phyloP scores from a whole-genome alignment of 1,140 invertebrate genomes.

The Andricus grossulariae region DNA sequence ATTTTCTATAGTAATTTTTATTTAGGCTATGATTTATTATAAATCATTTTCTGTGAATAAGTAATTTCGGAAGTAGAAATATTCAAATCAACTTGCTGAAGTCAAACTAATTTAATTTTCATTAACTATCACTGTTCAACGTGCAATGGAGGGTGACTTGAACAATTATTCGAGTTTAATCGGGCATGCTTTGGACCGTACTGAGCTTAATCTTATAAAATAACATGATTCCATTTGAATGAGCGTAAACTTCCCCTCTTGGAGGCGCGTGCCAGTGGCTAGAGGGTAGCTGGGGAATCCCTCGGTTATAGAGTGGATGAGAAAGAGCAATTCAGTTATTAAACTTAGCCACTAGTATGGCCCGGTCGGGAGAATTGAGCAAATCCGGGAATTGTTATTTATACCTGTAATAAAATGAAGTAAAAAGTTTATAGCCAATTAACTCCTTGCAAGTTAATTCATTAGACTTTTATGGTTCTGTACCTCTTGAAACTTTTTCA shows the following conservation, averaged over 20 bases:
- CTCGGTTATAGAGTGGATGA: conserved; percentile 42
- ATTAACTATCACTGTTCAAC: conserved; percentile 24
- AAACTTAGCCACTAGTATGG: conserved; percentile 49
- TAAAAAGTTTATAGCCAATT: too few species aligned
- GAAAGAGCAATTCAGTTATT: conserved; percentile 64
- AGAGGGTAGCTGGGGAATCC: conserved; percentile 43
- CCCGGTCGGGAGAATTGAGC: not conserved
- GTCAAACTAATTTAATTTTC: conserved; percentile 2
- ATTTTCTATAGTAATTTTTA: too few species aligned
- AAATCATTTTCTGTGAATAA: too few species aligned
- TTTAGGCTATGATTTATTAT: too few species aligned
- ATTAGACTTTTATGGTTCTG: too few species aligned
- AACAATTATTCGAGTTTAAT: conserved; percentile 37
- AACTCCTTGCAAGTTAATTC: too few species aligned
- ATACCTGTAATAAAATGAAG: not conserved
- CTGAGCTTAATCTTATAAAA: conserved; percentile 52
- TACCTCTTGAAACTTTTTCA: too few species aligned
- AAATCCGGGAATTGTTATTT: conserved; percentile 28
- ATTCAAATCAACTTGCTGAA: not conserved
- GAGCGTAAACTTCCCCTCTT: conserved; percentile 48
- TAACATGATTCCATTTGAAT: conserved; percentile 56
- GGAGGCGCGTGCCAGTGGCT: conserved; percentile 54
- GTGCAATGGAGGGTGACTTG: conserved; percentile 12
- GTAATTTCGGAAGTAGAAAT: not conserved
- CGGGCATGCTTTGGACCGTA: conserved; percentile 34